Conservation (phyloP, 1,140 invertebrate species). For the Lepidurus packardi region DNA sequence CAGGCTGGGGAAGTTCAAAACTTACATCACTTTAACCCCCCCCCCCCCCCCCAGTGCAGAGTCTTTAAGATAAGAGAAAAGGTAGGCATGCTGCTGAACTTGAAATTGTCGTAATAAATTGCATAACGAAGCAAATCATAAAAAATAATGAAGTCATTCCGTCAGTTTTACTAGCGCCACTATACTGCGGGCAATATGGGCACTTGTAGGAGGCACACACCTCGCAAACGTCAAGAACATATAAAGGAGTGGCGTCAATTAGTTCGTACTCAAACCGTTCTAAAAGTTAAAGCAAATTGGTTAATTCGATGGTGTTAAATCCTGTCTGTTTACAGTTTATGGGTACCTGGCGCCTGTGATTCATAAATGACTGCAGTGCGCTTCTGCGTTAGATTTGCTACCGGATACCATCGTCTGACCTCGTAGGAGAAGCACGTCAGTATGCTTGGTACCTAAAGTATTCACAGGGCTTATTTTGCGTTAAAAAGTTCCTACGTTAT, state of each 20-base stretch:
- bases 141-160: not conserved
- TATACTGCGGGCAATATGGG: conserved; percentile 56
- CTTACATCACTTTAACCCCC: too few species aligned
- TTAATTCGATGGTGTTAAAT: not conserved
- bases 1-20: too few species aligned
- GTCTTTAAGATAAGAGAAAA: too few species aligned
- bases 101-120: not conserved
- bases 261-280: conserved; percentile 54
- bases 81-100: too few species aligned
- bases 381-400: conserved; percentile 55
- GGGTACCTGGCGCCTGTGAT: conserved; percentile 53
- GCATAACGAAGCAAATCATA: not conserved
- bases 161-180: conserved; percentile 27
- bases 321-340: conserved; percentile 35
- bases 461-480: not conserved
- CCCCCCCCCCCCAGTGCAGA: too few species aligned
- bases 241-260: conserved; percentile 52
- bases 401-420: conserved; percentile 54
- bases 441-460: not conserved
- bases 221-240: conserved; percentile 55
- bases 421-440: conserved; percentile 48
- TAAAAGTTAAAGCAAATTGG: conserved; percentile 38
- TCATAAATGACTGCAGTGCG: conserved; percentile 55
- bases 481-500: not conserved
- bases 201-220: conserved; percentile 61